These are phyloP conservation scores for Mungos mungo DNA, from an alignment of 2,113 vertebrate genomes.

Conservation along the genomic window DNA sequence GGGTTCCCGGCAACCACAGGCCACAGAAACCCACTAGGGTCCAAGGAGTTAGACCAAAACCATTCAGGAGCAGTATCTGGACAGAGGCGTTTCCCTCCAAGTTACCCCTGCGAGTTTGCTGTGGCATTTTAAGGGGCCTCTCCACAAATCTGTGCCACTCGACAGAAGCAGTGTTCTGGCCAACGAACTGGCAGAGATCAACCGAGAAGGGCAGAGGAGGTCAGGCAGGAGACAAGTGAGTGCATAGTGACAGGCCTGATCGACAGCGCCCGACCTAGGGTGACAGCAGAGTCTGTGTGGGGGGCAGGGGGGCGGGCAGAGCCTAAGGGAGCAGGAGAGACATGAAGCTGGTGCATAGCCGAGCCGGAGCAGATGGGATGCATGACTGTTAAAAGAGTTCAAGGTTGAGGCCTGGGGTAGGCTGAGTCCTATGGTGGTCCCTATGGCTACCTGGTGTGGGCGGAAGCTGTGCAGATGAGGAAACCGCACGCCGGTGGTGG, in stretches of 20 bases:
- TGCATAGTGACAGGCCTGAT: neutral
- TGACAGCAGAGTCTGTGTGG: neutral
- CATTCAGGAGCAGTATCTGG: no score
- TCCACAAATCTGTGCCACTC: neutral
- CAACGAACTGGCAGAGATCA: neutral
- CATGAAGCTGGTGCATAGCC: neutral
- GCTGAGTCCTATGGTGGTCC: neutral
- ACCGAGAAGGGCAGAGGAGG: neutral
- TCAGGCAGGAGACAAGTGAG: neutral
- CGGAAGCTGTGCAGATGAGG: fast-evolving
- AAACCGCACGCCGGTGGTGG: neutral
- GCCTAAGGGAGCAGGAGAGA: neutral
- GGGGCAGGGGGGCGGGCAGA: fast-evolving
- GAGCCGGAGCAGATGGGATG: neutral
- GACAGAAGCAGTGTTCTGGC: neutral
- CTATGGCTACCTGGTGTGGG: fast-evolving
- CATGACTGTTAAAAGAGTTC: neutral
- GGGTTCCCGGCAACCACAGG: neutral
- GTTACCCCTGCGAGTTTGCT: neutral
- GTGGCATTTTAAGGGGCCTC: neutral
- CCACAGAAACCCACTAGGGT: neutral
- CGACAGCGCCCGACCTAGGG: no score
- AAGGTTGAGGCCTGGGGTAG: neutral
- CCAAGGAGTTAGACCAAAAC: neutral
- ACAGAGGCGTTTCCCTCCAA: neutral